Evolutionary conservation across 2,113 vertebrate species (phyloP).

Genomic region (Elgaria multicarinata): DNA sequence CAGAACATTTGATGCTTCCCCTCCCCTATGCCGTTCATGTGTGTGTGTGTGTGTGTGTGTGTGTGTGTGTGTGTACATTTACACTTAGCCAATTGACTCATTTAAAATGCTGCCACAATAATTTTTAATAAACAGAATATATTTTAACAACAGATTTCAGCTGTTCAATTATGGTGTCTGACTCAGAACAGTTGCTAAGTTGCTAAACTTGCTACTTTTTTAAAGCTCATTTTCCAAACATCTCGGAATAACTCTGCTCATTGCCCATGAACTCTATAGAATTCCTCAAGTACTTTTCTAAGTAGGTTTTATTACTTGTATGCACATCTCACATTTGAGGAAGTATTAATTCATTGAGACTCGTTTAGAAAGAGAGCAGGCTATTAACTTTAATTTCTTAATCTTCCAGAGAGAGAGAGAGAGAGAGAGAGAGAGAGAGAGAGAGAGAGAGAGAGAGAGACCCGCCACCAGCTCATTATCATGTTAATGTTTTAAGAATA

Average conservation of each 20-base stretch:
- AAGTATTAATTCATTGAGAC: not conserved
- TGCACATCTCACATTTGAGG: not conserved
- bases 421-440: too few species aligned
- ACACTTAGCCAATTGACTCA: not conserved
- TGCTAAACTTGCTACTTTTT: not conserved
- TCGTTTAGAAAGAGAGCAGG: not conserved
- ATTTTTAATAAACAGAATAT: not conserved
- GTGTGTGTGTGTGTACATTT: not conserved
- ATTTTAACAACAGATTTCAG: not conserved
- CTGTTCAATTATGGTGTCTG: too few species aligned
- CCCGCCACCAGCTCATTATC: not conserved
- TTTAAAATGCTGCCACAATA: not conserved
- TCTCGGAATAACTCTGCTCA: not conserved
- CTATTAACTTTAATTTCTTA: not conserved
- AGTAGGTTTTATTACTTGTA: not conserved
- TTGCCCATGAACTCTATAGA: not conserved
- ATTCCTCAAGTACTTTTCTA: not conserved
- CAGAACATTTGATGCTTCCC: not conserved
- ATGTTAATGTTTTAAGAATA: not conserved
- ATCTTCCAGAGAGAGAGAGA: too few species aligned
- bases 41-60: too few species aligned
- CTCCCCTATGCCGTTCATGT: not conserved
- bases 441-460: too few species aligned
- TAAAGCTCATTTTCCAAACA: not conserved
- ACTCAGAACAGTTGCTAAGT: not conserved